A percentile compares a stretch with the other conserved stretches of the same genome.
These are phyloP conservation scores for Drosophila stalkeri DNA, from an alignment of 2,888 invertebrate species.

Conservation along the genomic window DNA sequence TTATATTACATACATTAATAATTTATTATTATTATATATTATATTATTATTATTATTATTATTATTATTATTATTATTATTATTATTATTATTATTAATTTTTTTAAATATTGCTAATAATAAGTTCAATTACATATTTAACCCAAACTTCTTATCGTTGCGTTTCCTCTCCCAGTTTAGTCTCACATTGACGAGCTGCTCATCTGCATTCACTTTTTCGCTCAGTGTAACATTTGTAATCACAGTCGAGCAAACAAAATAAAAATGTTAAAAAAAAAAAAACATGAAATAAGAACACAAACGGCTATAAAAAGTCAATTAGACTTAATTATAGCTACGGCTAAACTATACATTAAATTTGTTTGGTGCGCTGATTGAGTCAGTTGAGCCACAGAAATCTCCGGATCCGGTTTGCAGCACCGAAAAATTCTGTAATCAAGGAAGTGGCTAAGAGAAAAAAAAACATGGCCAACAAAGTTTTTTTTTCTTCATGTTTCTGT, in stretches of 20 bases:
- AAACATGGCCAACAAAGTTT: constrained; percentile 32
- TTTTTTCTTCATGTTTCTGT: constrained; percentile 11
- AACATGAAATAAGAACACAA: constrained; percentile 55
- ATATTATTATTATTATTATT: too few species aligned
- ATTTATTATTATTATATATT: too few species aligned
- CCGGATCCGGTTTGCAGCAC: constrained; percentile 41
- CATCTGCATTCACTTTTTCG: constrained; percentile 12
- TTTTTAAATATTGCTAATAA: too few species aligned
- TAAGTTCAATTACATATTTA: too few species aligned
- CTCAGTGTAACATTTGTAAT: constrained; percentile 43
- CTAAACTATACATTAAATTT: constrained; percentile 67
- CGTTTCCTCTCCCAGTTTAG: background rate
- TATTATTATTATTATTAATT: too few species aligned
- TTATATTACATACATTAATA: too few species aligned
- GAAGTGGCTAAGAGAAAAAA: constrained; percentile 61
- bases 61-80: too few species aligned
- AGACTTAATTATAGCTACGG: constrained; percentile 77
- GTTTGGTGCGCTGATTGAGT: constrained; percentile 51
- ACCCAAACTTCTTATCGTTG: too few species aligned
- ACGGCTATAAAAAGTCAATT: constrained; percentile 75
- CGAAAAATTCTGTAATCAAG: constrained; percentile 67
- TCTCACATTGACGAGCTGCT: background rate
- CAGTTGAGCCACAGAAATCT: constrained; percentile 24
- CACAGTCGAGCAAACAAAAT: constrained; percentile 18
- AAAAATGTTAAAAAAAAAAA: constrained; percentile 18